Conservation (phyloP, 2,113 vertebrate species). For the Anoplopoma fimbria region DNA sequence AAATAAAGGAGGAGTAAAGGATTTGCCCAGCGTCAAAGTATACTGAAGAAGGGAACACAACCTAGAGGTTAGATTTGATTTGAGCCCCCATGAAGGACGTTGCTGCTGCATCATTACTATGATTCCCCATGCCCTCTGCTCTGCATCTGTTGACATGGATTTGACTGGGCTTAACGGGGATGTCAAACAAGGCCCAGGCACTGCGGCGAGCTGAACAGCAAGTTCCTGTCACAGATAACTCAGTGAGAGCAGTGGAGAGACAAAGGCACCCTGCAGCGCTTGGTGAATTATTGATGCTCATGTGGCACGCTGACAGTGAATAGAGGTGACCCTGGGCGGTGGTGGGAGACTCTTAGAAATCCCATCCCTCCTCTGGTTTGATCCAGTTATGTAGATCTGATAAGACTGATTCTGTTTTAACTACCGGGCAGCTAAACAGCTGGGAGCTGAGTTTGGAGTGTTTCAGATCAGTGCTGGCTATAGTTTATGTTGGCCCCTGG, state of each 20-base stretch:
- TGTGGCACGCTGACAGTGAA: constrained; percentile 58
- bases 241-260: constrained; percentile 52
- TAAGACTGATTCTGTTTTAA: constrained; percentile 29
- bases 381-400: constrained; percentile 27
- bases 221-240: constrained; percentile 73
- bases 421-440: constrained; percentile 3
- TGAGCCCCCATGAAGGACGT: constrained; percentile 8
- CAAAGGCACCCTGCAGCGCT: constrained; percentile 69
- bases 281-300: constrained; percentile 76
- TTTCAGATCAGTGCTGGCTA: constrained; percentile 30
- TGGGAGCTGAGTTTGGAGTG: constrained; percentile 13
- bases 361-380: constrained; percentile 16
- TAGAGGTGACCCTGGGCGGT: constrained; percentile 52
- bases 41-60: neutral
- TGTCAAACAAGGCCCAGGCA: constrained; percentile 48
- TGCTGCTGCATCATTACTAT: constrained; percentile 26
- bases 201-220: constrained; percentile 57
- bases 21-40: constrained; percentile 3
- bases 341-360: constrained; percentile 45
- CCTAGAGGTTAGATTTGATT: constrained; percentile 42
- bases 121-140: constrained; percentile 29
- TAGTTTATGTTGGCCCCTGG: constrained; percentile 3
- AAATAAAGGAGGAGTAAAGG: constrained; percentile 26
- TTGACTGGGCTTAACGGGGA: constrained; percentile 49
- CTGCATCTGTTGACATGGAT: constrained; percentile 52